Base-by-base conservation (phyloP, 2,888 invertebrate species). In the Lapara coniferarum region DNA sequence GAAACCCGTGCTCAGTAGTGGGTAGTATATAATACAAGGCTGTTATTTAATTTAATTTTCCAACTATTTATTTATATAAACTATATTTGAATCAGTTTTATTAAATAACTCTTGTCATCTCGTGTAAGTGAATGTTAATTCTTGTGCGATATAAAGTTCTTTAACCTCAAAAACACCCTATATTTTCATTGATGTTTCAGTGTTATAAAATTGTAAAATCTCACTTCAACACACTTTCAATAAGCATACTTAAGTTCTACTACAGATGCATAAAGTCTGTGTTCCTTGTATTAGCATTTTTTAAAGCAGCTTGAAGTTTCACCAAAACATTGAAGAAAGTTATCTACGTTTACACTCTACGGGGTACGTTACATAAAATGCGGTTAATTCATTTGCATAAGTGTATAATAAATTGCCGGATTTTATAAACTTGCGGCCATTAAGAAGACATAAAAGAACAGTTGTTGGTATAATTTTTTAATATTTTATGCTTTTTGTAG, bases 381-480 rank as follows among this genome's bases (percentile, higher is more conserved):
- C 49, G 63, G 63, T 63, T 63, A 63, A 49, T 63, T 19, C 63
- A 63, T 63, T 63, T 63, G 49, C 63, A 63, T 63, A 63, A 63
- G 63, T 63, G 49, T 63, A 63, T 49, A 49, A 63, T 63, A 63
- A 63, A 63, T 63, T 49, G 49, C 19, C 63, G 63, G 63, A 63
- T 49, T 63, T 63, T 19, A 63, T 63, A 63, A 63, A 63, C 63
- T 63, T 63, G 46, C 49, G 19, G 49, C 63, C 49, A 49, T 63
- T 63, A 49, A 49, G 63, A 49, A 46, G 19, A 7, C 49, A 12
- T 19, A 63, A 63, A 63, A 49, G 63, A 46, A 59, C 16, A 59
- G 59, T 46, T 59, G 16, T 46, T 44, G 19, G 16, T 46, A 46
- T 16, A 44, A n/a, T 16, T 59, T 10, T 46, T 6, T 16, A 10